phyloP scores from a whole-genome alignment of 2,797 vertebrate genomes.

The Rhinichthys osculus region DNA sequence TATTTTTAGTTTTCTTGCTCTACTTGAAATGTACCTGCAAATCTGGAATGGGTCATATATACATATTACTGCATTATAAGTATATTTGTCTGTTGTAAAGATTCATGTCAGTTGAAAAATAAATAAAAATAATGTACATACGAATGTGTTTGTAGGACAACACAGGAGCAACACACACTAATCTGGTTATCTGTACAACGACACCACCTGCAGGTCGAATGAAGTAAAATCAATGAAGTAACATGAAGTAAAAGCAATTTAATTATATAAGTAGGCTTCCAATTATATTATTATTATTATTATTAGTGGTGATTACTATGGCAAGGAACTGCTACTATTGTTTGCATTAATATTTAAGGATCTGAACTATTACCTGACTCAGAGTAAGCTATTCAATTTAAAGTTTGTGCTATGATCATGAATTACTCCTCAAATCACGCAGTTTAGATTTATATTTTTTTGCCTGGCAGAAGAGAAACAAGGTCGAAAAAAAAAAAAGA shows the following conservation, averaged over 20 bases:
- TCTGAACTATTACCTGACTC: not conserved
- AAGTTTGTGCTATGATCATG: not conserved
- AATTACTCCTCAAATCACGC: not conserved
- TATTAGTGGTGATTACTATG: not conserved
- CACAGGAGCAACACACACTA: not conserved
- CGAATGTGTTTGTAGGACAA: not conserved
- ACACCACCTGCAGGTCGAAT: slow-evolving; percentile 32
- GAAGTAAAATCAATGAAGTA: not conserved
- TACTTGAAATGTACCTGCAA: no score
- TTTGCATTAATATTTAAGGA: not conserved
- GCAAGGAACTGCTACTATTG: not conserved
- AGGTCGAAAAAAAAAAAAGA: not conserved
- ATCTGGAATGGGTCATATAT: no score
- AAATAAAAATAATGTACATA: not conserved
- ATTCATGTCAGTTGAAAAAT: not conserved
- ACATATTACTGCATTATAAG: not conserved
- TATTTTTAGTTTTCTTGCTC: no score
- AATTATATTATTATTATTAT: no score
- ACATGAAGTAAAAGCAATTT: not conserved
- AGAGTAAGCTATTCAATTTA: not conserved
- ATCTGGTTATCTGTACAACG: slow-evolving; percentile 40
- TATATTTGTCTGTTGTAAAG: not conserved
- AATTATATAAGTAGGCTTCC: not conserved
- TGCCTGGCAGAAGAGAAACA: not conserved
- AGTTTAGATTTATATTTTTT: not conserved